A percentile compares a stretch with the other conserved stretches of the same genome.
Evolutionary conservation across 2,888 invertebrate genomes (phyloP).

Genomic region (Microctonus hyperodae): DNA sequence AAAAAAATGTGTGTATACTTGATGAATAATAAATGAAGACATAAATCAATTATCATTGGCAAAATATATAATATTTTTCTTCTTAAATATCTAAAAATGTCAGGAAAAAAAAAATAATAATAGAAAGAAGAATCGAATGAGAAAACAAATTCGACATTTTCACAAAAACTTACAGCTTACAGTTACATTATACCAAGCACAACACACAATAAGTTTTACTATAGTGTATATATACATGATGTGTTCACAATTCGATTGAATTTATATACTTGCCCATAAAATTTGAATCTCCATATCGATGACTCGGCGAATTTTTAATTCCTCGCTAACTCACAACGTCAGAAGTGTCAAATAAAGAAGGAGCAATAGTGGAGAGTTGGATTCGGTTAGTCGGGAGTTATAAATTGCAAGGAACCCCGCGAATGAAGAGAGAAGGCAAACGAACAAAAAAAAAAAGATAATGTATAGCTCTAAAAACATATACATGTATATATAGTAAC

Average conservation of each 20-base stretch:
- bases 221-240: neutral
- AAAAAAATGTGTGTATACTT: too few species aligned
- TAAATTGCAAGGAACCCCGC: slow-evolving; percentile 52
- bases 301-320: slow-evolving; percentile 25
- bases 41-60: neutral
- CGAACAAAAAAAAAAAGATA: slow-evolving; percentile 14
- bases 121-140: neutral
- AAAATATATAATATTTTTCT: neutral
- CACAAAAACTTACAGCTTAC: neutral
- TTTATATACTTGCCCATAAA: neutral
- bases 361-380: slow-evolving; percentile 42
- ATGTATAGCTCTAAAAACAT: slow-evolving; percentile 12
- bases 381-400: slow-evolving; percentile 57
- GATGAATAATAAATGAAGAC: too few species aligned
- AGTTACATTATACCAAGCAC: neutral
- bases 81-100: too few species aligned
- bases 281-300: slow-evolving; percentile 11
- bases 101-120: neutral
- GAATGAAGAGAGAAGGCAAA: slow-evolving; percentile 14
- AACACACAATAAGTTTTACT: neutral
- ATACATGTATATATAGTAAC: slow-evolving; percentile 10
- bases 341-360: slow-evolving; percentile 40
- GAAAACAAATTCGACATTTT: neutral
- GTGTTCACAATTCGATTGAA: neutral
- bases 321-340: slow-evolving; percentile 28